phyloP scores from a whole-genome alignment of 30 jellyfish, hydroid and myxozoan species.

The Aurelia aurita region DNA sequence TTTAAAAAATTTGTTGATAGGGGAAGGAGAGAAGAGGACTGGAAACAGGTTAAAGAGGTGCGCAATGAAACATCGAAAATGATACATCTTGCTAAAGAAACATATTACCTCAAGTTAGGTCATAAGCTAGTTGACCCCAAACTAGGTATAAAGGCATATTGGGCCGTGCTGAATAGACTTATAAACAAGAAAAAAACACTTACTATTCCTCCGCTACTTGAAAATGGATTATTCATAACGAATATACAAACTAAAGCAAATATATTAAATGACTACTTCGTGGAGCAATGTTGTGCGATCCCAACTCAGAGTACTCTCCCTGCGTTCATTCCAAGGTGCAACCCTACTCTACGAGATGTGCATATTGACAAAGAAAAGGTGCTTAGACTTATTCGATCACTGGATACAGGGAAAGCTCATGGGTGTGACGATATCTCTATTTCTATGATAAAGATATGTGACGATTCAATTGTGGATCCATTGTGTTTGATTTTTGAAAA shows the following conservation, averaged over 20 bases:
- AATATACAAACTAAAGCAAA: neutral
- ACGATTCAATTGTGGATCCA: conserved; percentile 24
- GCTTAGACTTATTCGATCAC: conserved; percentile 8
- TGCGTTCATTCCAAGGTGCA: neutral
- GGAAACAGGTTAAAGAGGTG: conserved; percentile 29
- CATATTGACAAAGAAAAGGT: neutral
- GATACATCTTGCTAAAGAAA: conserved; percentile 11
- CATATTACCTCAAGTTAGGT: conserved; percentile 17
- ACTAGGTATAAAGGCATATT: conserved; percentile 32
- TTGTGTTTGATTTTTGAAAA: neutral
- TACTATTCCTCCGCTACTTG: conserved; percentile 15
- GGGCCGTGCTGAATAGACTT: conserved; percentile 17
- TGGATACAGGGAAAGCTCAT: conserved; percentile 32
- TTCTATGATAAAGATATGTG: conserved; percentile 15
- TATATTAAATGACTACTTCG: neutral
- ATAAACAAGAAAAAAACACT: neutral
- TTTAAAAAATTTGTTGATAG: conserved; percentile 8
- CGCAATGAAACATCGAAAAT: conserved; percentile 20
- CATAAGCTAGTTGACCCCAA: conserved; percentile 17
- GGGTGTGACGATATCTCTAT: conserved; percentile 32
- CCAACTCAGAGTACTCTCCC: neutral
- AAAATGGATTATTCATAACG: conserved; percentile 5
- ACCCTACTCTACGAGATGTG: neutral
- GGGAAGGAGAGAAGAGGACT: conserved; percentile 36
- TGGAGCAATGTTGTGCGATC: conserved; percentile 3